These are phyloP conservation scores for Cheilinus undulatus DNA, from an alignment of 2,113 vertebrate species.

Conservation along the genomic window DNA sequence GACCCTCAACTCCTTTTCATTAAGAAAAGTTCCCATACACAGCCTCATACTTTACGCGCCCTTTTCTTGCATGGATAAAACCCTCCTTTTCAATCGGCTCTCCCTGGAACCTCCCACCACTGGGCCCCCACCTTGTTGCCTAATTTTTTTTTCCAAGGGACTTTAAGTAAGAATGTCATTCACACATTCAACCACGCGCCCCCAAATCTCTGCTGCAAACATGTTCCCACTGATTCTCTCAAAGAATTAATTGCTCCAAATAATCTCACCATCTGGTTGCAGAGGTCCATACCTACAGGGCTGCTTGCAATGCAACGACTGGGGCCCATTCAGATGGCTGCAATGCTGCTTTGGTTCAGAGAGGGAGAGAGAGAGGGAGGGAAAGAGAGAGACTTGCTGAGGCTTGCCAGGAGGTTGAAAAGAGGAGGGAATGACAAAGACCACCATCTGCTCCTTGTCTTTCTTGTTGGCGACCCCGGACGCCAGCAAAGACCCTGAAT, in stretches of 20 bases:
- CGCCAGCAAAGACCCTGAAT: slow-evolving; percentile 86
- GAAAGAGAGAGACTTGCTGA: slow-evolving; percentile 63
- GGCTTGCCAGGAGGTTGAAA: slow-evolving; percentile 89
- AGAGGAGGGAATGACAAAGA: slow-evolving; percentile 91
- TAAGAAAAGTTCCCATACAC: slow-evolving; percentile 83
- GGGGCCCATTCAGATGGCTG: slow-evolving; percentile 91
- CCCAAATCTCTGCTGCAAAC: slow-evolving; percentile 91
- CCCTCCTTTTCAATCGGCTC: slow-evolving; percentile 63
- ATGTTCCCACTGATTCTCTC: slow-evolving; percentile 97
- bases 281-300: slow-evolving; percentile 94
- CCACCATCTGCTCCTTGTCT: slow-evolving; percentile 98
- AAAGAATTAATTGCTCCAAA: slow-evolving; percentile 99
- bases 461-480: slow-evolving; percentile 90
- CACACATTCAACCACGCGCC: slow-evolving; percentile 88
- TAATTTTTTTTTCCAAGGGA: slow-evolving; percentile 78
- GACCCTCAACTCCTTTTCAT: slow-evolving; percentile 73
- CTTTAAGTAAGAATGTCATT: slow-evolving; percentile 86
- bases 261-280: slow-evolving; percentile 99
- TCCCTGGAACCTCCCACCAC: slow-evolving; percentile 57
- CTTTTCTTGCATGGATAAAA: slow-evolving; percentile 75
- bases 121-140: slow-evolving; percentile 28
- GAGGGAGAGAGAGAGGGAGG: slow-evolving; percentile 83
- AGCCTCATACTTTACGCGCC: slow-evolving; percentile 43
- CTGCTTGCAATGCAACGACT: slow-evolving; percentile 90
- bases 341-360: slow-evolving; percentile 66